Percentiles rank a stretch among this genome's conserved stretches.
Evolutionary conservation across 2,888 invertebrate genomes (phyloP).

Genomic region (Galerucella calmariensis): DNA sequence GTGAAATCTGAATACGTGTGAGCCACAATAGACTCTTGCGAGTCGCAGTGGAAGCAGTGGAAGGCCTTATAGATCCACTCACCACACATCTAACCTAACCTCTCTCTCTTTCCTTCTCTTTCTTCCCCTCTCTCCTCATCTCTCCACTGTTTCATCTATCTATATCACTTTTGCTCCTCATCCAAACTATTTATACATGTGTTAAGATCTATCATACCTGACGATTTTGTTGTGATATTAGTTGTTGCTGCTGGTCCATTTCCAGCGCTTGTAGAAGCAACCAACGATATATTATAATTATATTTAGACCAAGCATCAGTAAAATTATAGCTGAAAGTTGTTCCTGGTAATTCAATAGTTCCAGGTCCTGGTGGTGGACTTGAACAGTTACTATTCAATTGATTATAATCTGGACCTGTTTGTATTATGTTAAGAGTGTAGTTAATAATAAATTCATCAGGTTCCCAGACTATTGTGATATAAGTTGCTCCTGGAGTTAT

Average conservation of each 20-base stretch:
- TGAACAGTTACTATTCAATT: not conserved
- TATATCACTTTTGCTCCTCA: too few relatives aligned
- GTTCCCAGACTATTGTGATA: not conserved
- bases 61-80: too few relatives aligned
- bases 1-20: too few relatives aligned
- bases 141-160: too few relatives aligned
- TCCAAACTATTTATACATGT: too few relatives aligned
- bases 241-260: not conserved
- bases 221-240: not conserved
- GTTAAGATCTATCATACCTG: not conserved
- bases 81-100: too few relatives aligned
- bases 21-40: too few relatives aligned
- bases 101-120: too few relatives aligned
- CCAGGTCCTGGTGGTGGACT: not conserved
- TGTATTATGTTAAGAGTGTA: not conserved
- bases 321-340: conserved; percentile 10
- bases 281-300: conserved; percentile 13
- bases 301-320: conserved; percentile 3
- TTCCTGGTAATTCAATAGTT: not conserved
- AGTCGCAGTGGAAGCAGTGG: too few relatives aligned
- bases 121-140: too few relatives aligned
- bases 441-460: not conserved
- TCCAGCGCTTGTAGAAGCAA: conserved; percentile 12
- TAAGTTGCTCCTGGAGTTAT: not conserved
- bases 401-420: not conserved